Conservation (phyloP, 35 echinoderm and acorn worm genomes). For the Nesometra sesokonis region DNA sequence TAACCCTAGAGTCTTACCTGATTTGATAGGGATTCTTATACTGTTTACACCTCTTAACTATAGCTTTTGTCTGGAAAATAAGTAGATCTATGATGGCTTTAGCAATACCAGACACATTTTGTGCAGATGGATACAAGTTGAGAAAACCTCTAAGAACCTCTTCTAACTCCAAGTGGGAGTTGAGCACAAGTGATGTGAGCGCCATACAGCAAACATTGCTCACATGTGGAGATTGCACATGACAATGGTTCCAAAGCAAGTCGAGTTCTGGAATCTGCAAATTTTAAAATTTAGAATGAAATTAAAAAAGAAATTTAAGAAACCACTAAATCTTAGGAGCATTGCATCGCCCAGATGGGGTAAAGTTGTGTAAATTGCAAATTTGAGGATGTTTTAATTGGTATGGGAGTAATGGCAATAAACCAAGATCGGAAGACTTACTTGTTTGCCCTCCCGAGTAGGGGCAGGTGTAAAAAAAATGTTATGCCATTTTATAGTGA, state of each 20-base stretch:
- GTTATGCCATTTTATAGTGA: no score
- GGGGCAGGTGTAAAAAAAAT: no score
- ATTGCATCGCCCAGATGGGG: background rate
- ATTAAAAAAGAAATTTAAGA: background rate
- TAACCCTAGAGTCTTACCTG: background rate
- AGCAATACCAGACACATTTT: background rate
- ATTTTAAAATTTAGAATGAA: background rate
- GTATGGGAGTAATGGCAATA: no score
- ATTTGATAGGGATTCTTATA: background rate
- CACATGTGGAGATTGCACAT: background rate
- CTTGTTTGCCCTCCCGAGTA: no score
- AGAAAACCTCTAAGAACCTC: slow-evolving; percentile 12
- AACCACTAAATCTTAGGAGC: background rate
- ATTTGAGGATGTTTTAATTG: no score
- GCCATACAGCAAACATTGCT: slow-evolving; percentile 2
- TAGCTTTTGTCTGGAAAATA: background rate
- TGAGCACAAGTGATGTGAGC: slow-evolving; percentile 7
- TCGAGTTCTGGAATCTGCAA: slow-evolving; percentile 24
- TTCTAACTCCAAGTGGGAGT: background rate
- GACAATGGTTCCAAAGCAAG: slow-evolving; percentile 22
- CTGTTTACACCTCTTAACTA: background rate
- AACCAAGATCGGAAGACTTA: no score
- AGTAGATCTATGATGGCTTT: background rate
- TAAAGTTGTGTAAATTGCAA: no score
- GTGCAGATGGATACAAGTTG: slow-evolving; percentile 13